These are phyloP conservation scores for Laothoe populi DNA, from an alignment of 2,888 invertebrate species.

Conservation along the genomic window DNA sequence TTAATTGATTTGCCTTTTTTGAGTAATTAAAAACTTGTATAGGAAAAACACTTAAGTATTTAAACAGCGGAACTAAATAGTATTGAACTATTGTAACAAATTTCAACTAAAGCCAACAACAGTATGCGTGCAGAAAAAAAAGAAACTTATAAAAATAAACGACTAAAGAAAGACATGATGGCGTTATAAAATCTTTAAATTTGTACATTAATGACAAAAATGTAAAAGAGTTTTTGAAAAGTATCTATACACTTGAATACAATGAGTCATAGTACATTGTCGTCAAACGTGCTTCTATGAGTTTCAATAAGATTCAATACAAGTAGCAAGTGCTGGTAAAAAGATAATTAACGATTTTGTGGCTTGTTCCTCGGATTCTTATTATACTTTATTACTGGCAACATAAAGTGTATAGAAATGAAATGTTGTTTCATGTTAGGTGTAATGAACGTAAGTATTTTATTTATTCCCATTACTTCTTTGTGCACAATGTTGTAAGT, in stretches of 20 bases:
- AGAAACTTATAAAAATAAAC: neutral
- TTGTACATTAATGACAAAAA: constrained; percentile 41
- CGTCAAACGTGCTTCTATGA: constrained; percentile 44
- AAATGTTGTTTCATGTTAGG: constrained; percentile 26
- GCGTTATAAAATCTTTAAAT: constrained; percentile 4
- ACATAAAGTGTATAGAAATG: constrained; percentile 17
- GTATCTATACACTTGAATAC: constrained; percentile 45
- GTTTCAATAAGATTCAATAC: constrained; percentile 37
- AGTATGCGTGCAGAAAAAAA: neutral
- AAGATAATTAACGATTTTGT: constrained; percentile 43
- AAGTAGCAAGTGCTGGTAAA: constrained; percentile 38
- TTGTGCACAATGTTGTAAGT: constrained; percentile 4
- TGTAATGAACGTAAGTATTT: constrained; percentile 9
- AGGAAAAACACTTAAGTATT: neutral
- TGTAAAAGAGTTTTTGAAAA: constrained; percentile 45
- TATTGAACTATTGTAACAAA: neutral
- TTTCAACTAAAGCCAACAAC: neutral
- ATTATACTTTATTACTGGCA: constrained; percentile 29
- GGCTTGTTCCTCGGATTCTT: constrained; percentile 37
- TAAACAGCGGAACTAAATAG: neutral
- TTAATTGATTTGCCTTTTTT: constrained; percentile 1
- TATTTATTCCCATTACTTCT: constrained; percentile 2
- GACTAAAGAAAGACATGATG: constrained; percentile 17
- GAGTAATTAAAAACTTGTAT: neutral
- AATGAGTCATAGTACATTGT: constrained; percentile 48